phyloP scores from a whole-genome alignment of 2,797 vertebrate species.

The Sciurus vulgaris region DNA sequence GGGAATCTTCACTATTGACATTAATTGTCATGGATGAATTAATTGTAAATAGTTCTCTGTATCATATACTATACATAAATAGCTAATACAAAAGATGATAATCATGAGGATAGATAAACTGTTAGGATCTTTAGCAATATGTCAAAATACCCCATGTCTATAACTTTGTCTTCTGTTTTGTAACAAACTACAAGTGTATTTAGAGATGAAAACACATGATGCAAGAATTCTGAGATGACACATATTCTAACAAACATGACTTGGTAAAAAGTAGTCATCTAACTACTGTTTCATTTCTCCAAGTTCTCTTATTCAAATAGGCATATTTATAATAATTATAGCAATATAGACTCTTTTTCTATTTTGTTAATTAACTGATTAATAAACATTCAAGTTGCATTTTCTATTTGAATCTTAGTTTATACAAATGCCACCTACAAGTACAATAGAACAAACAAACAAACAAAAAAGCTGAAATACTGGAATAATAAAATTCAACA shows the following conservation, averaged over 20 bases:
- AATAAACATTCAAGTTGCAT: neutral
- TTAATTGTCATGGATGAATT: neutral
- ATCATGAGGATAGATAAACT: neutral
- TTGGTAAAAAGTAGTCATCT: neutral
- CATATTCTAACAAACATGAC: neutral
- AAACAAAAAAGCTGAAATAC: neutral
- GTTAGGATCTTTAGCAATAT: neutral
- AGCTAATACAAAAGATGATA: neutral
- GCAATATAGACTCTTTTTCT: neutral
- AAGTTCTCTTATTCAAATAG: neutral
- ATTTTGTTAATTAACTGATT: slow-evolving; percentile 15
- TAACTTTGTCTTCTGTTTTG: neutral
- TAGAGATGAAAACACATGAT: neutral
- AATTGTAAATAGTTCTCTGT: neutral
- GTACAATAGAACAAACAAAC: neutral
- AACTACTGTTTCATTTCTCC: neutral
- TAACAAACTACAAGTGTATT: slow-evolving; percentile 17
- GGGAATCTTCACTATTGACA: neutral
- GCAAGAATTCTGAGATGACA: neutral
- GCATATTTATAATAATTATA: neutral
- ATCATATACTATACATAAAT: neutral
- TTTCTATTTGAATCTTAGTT: neutral
- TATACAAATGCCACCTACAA: neutral
- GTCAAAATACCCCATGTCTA: neutral
- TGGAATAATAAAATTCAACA: neutral